These are phyloP conservation scores for Aeoliscus strigatus DNA, from an alignment of 2,797 vertebrate genomes.

Conservation along the genomic window DNA sequence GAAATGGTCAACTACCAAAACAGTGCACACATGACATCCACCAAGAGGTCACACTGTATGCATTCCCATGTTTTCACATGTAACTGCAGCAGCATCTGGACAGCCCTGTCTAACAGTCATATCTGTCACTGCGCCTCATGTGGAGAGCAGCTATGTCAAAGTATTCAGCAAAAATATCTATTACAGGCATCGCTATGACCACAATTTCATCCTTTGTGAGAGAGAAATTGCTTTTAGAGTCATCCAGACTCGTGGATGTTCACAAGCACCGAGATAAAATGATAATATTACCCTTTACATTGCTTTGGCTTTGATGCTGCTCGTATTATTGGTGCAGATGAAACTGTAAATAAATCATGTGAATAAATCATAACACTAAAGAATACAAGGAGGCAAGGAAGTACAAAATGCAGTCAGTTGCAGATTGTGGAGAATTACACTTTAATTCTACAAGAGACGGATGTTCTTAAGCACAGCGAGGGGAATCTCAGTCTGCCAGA, in stretches of 20 bases:
- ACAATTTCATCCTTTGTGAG: no score
- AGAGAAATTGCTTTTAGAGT: no score
- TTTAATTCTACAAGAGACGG: slow-evolving; percentile 28
- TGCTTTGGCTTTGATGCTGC: slow-evolving; percentile 38
- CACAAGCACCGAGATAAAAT: slow-evolving; percentile 28
- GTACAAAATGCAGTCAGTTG: slow-evolving; percentile 25
- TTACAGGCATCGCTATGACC: no score
- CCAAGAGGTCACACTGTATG: background rate
- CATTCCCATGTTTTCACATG: slow-evolving; percentile 12
- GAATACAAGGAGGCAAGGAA: slow-evolving; percentile 28
- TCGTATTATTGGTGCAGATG: slow-evolving; percentile 30
- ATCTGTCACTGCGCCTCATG: slow-evolving; percentile 27
- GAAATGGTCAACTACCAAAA: no score
- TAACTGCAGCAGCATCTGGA: slow-evolving; percentile 15
- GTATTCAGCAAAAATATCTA: slow-evolving; percentile 11
- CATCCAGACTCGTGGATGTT: no score
- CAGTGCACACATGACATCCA: background rate
- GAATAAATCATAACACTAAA: slow-evolving; percentile 23
- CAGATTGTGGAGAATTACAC: slow-evolving; percentile 42
- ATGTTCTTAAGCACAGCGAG: slow-evolving; percentile 20
- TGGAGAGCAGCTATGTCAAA: slow-evolving; percentile 20
- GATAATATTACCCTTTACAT: slow-evolving; percentile 12
- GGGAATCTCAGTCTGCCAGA: slow-evolving; percentile 25
- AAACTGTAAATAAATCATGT: slow-evolving; percentile 24
- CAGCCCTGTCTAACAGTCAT: slow-evolving; percentile 2